These are phyloP conservation scores for Apodemia hepburni DNA, from an alignment of 2,888 invertebrate species.

Conservation along the genomic window DNA sequence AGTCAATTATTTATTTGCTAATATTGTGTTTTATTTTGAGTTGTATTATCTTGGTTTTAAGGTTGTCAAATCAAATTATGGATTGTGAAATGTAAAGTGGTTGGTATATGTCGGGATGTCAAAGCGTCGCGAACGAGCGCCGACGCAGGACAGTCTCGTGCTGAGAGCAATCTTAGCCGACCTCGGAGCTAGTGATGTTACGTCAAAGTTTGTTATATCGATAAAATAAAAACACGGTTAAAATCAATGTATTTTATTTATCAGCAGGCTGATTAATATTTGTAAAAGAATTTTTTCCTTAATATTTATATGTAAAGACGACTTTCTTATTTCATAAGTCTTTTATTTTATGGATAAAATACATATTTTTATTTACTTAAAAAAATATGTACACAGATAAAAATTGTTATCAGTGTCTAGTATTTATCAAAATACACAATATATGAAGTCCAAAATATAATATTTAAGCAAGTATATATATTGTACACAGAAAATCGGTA, in stretches of 20 bases:
- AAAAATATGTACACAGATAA: no score
- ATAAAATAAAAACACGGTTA: conserved; percentile 21
- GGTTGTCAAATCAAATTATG: conserved; percentile 30
- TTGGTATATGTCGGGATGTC: conserved; percentile 68
- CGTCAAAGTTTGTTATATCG: conserved; percentile 24
- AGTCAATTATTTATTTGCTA: conserved; percentile 32
- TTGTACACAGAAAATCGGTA: no score
- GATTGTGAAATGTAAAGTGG: conserved; percentile 30
- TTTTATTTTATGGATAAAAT: no score
- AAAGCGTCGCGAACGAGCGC: conserved; percentile 79
- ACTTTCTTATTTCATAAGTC: no score
- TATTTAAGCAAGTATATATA: no score
- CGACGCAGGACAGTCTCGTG: conserved; percentile 78
- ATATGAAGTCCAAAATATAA: no score
- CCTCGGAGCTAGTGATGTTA: conserved; percentile 55
- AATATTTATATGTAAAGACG: no score
- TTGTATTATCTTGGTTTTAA: conserved; percentile 35
- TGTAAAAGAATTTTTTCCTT: no score
- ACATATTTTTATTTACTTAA: no score
- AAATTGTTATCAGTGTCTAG: no score
- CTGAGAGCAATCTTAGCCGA: conserved; percentile 77
- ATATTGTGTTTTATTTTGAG: conserved; percentile 30
- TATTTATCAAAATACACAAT: no score
- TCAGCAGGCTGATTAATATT: no score
- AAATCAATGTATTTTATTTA: not conserved